Evolutionary conservation across 2,113 vertebrate genomes (phyloP), one percentile per base, ranked within the genome.

Genomic region (Pithys albifrons): DNA sequence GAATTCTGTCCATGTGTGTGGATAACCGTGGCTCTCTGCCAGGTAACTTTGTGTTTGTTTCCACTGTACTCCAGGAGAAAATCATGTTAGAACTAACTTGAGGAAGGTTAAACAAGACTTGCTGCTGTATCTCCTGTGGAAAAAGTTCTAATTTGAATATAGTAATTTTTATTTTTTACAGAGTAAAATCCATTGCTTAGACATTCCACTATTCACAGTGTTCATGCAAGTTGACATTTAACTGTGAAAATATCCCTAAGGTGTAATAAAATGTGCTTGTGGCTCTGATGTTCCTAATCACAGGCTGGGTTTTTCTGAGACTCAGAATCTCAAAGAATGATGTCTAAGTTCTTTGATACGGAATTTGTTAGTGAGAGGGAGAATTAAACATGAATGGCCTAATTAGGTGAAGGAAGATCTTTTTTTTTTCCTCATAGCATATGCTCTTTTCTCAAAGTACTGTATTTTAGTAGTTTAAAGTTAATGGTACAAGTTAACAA

Each of bases 1-100:
- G 99, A 88, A 99, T 99, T 95, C 98, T 98, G 88, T 98, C 98
- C 57, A 99, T 99, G 99, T 99, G 99, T 15, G 69, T 97, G 58
- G 99, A 99, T 78, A 98, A 94, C 28, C 95, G 96, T 41, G 88
- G 65, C 57, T 94, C 74, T 93, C 98, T 96, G 59, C 97, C 99
- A 96, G 99, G 99, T 99, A 98, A 97, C 1, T 52, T 84, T 28
- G 4, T 7, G 14, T 35, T 82, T 59, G 19, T 74, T 85, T 46
- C 43, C 46, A 0, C 14, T 58, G 12, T 62, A 28, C 22, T 66
- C 3, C 51, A 66, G 51, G 17, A 61, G 92, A 75, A 89, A 74
- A 4, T 10, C 1, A 10, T 33, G 18, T 61, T 71, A 64, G 28
- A 61, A 55, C 29, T 49, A 5, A 29, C 27, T 55, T 46, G 45